Conservation (phyloP, 2,888 invertebrate species). For the Dascillus cervinus region DNA sequence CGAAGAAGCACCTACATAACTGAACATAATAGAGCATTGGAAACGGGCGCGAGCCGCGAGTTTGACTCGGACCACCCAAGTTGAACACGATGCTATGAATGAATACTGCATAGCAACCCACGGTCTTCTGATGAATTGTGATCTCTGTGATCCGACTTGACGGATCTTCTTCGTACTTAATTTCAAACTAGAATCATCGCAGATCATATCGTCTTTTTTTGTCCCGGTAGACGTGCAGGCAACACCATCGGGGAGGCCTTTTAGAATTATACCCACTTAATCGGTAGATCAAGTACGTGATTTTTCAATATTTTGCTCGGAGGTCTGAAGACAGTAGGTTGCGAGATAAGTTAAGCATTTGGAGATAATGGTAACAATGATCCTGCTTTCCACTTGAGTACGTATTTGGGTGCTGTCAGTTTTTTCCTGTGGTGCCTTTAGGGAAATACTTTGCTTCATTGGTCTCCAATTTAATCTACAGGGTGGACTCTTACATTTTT, state of each 20-base stretch:
- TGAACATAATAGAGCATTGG: constrained; percentile 24
- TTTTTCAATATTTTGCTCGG: no score
- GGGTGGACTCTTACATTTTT: no score
- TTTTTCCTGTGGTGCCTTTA: no score
- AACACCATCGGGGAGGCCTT: not conserved
- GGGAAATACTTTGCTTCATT: no score
- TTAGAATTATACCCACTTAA: not conserved
- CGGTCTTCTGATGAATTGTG: constrained; percentile 36
- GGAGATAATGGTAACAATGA: no score
- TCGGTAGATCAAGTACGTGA: not conserved
- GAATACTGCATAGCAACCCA: constrained; percentile 36
- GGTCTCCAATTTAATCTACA: no score
- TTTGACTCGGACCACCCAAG: constrained; percentile 29
- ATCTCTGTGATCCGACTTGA: constrained; percentile 35
- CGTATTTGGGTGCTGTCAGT: no score
- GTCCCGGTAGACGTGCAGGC: no score
- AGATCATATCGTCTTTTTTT: constrained; percentile 19
- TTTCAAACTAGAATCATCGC: constrained; percentile 18
- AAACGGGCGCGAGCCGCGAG: constrained; percentile 22
- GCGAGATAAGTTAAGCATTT: no score
- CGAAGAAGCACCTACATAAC: constrained; percentile 17
- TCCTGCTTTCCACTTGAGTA: no score
- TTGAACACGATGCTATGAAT: constrained; percentile 33
- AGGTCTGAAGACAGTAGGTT: no score
- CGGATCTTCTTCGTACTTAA: constrained; percentile 30